Base-by-base conservation (phyloP, 1,140 invertebrate genomes). In the Drosophila oshimai region DNA sequence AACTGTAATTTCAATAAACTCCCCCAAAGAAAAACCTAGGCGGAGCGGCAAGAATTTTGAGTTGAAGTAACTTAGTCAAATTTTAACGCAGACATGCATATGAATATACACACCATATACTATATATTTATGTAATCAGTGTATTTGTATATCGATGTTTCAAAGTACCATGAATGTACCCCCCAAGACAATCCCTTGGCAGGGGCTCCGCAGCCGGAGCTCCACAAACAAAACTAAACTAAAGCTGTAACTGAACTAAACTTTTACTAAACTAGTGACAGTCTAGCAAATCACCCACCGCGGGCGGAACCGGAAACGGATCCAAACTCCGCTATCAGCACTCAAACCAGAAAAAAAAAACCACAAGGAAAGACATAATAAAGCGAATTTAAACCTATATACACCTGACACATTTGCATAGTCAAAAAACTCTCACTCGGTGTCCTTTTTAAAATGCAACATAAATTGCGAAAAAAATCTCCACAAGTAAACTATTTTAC, bases 1-100 rank as follows among this genome's bases (percentile, higher is more conserved):
- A 90, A 90, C 89, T 90, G 89, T 90, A 90, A 90, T 90, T 90
- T 90, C 89, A 90, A 89, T 90, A 89, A 90, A 90, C 71, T 39
- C 42, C 51, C 44, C 39, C 12, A 15, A 45, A 13, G 26, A n/a
- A 62, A 37, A 18, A 10, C 53, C 24, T 4, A 17, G 71, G 74
- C 57, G 45, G 45, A 45, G 67, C 55, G 57, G 49, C 55, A 64
- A 76, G 42, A 78, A 53, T 58, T 67, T 71, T 83, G 83, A 70
- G 58, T 78, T 71, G 76, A 74, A 57, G 65, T 49, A 41, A 57
- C 53, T 89, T 76, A 86, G 83, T 74, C 49, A 70, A 76, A 81
- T 76, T 73, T 70, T 68, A 69, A 64, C 26, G 44, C 50, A 54
- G 29, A 51, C 20, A 60, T 39, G 49, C 31, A 36, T 18, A 34